A percentile compares a stretch with the other conserved stretches of the same genome.
phyloP scores from a whole-genome alignment of 2,888 invertebrate species.

The Oligia latruncula region DNA sequence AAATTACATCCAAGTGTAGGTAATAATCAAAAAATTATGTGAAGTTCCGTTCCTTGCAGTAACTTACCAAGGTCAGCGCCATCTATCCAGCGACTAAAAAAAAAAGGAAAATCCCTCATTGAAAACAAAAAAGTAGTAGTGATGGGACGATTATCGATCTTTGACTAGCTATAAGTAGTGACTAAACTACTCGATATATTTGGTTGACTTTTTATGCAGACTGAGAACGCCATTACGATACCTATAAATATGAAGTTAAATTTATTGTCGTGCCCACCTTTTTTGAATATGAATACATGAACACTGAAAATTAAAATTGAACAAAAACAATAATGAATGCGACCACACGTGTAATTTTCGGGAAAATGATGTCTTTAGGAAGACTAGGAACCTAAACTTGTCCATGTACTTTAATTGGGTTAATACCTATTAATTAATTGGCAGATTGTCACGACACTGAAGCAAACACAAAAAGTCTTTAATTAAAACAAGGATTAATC shows the following conservation, averaged over 20 bases:
- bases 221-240: background rate
- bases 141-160: background rate
- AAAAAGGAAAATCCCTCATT: too few relatives aligned
- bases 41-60: too few relatives aligned
- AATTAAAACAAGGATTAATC: conserved; percentile 45
- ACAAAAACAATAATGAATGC: background rate
- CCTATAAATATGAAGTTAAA: too few relatives aligned
- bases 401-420: background rate
- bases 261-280: background rate
- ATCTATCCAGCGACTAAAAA: too few relatives aligned
- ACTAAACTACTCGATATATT: background rate
- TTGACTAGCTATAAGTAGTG: background rate
- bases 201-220: background rate
- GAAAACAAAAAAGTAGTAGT: too few relatives aligned
- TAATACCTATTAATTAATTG: background rate
- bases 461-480: conserved; percentile 12
- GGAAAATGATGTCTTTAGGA: background rate
- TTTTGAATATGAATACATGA: background rate
- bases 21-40: too few relatives aligned
- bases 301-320: background rate
- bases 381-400: background rate
- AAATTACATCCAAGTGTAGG: too few relatives aligned
- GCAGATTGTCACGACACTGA: background rate
- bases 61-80: too few relatives aligned
- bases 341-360: background rate